Evolutionary conservation across 1,140 invertebrate species (phyloP), one percentile per base, ranked within the genome.

Genomic region (Hypsibius dujardini): DNA sequence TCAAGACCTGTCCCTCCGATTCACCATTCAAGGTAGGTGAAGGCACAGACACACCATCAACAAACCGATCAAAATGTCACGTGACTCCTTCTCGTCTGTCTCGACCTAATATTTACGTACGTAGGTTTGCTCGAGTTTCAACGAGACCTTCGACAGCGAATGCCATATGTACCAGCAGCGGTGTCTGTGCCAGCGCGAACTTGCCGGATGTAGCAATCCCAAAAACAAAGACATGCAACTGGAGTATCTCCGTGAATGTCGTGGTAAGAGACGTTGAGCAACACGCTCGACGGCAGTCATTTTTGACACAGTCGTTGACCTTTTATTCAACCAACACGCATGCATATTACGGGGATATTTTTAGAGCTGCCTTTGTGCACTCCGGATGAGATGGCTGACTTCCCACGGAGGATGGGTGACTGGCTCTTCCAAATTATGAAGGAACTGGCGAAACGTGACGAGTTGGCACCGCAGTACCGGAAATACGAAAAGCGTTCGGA

Each of bases 351-450:
- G 15, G 46, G 7, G 7, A 69, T 45, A 15, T 12, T 47, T 70
- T 46, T 46, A 70, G 70, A 50, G 47, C 75, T 76, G 1, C 76
- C 87, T 85, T 83, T 84, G 74, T 95, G 92, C 79, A 84, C 83
- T 46, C 83, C 86, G 47, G 87, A 87, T 72, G 90, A 95, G 78
- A 88, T 94, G 86, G 81, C 84, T 2, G 90, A 80, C 60, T 79
- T 79, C 73, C 77, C 78, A 40, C 74, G 91, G 45, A 85, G 92
- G 75, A 95, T 95, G 92, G 85, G 90, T 59, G 92, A 95, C 76
- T 95, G 92, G 92, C 84, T 95, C 2, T 95, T 93, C 83, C 92
- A 93, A 83, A 88, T 95, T 70, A 92, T 94, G 90, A 85, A 90
- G 72, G 92, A 95, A 81, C 82, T 95, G 78, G 92, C 92, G 70